phyloP scores from a whole-genome alignment of 2,888 invertebrate genomes.

The Oegoconia quadripuncta region DNA sequence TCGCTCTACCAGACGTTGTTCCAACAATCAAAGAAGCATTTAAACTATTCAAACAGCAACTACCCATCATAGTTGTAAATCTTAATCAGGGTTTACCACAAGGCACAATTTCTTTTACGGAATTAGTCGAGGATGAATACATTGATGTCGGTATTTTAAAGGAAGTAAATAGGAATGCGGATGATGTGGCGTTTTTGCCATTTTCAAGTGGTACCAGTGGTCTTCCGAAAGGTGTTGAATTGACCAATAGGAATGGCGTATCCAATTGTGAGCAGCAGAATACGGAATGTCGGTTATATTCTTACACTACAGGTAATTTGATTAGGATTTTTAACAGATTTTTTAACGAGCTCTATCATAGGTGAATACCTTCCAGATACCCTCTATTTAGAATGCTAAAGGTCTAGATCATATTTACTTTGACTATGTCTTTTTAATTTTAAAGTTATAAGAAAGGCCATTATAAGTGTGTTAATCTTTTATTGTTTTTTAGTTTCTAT shows the following conservation, averaged over 20 bases:
- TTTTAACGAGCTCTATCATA: background rate
- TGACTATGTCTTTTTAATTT: no score
- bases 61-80: slow-evolving; percentile 72
- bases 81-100: slow-evolving; percentile 46
- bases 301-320: slow-evolving; percentile 28
- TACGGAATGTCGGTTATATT: slow-evolving; percentile 36
- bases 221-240: slow-evolving; percentile 85
- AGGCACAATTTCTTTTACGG: slow-evolving; percentile 80
- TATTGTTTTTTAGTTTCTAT: no score
- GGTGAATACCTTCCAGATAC: background rate
- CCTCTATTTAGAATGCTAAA: no score
- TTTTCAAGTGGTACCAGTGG: slow-evolving; percentile 94
- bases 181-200: slow-evolving; percentile 83
- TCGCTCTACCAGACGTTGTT: slow-evolving; percentile 79
- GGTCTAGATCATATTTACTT: no score
- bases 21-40: slow-evolving; percentile 65
- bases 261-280: slow-evolving; percentile 57
- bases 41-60: slow-evolving; percentile 49
- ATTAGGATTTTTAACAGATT: background rate
- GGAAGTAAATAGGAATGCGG: slow-evolving; percentile 46
- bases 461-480: no score
- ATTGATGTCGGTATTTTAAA: slow-evolving; percentile 70
- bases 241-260: slow-evolving; percentile 79
- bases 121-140: slow-evolving; percentile 65
- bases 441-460: no score